Evolutionary conservation across 1,140 invertebrate species (phyloP), one percentile per base, ranked within the genome.

Genomic region (Pentalonia nigronervosa): DNA sequence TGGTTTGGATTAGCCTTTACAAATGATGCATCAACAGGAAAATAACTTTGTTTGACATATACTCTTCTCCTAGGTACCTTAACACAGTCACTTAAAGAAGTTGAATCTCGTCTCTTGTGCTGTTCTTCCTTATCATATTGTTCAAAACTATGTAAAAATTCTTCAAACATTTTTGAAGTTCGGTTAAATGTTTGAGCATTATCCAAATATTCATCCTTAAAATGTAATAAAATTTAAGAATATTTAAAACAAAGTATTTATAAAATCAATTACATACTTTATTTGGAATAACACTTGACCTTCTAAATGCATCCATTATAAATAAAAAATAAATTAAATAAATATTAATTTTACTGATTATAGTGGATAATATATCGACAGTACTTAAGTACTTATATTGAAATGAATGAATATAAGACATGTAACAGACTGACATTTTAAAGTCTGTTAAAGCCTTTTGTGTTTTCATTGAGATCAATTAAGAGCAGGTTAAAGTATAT

Each of bases 71-170:
- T 93, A 41, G 81, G 91, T 53, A 93, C 34, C n/a, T 93, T 93
- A 50, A 93, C 91, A 86, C 91, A 93, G 30, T 93, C 81, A 56
- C 91, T 93, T 50, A 93, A 34, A 93, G 91, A 93, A 4, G 76
- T 67, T n/a, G 91, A 84, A 56, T 93, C 67, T 30, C 36, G 47
- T 86, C 47, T 93, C 41, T 93, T 93, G 41, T 93, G 30, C 8
- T 84, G 76, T 86, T 93, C 91, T 86, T 86, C 91, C 11, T 93
- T 93, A 30, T 93, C 91, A 45, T 93, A 93, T 25, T 93, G 91
- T 86, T 93, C 91, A 93, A 93, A 93, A 56, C 91, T 93, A 84
- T 93, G 76, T 93, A 93, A 25, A 84, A 93, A 93, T 84, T 93
- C 91, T 93, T 93, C 47, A 56, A 93, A 93, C 48, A 93, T 86